Conservation (phyloP, 2,797 vertebrate genomes). For the Fistularia tabacaria region DNA sequence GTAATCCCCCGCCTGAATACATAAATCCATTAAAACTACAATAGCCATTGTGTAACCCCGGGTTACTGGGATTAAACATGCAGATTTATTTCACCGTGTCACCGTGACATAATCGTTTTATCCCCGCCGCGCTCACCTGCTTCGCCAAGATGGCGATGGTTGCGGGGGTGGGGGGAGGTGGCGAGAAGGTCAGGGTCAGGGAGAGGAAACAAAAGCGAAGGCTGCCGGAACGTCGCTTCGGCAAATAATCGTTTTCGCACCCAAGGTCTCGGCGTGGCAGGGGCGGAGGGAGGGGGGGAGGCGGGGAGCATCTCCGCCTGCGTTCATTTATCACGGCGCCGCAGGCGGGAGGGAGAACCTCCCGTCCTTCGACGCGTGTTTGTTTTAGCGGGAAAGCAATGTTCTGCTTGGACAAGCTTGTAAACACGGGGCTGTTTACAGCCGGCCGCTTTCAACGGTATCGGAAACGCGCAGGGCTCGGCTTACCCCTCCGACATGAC, state of each 20-base stretch:
- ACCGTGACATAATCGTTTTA: slow-evolving; percentile 43
- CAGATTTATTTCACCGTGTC: slow-evolving; percentile 24
- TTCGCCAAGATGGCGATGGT: too few relatives aligned
- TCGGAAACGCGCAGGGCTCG: neutral
- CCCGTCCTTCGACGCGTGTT: slow-evolving; percentile 29
- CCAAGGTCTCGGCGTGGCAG: slow-evolving; percentile 27
- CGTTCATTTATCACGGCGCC: slow-evolving; percentile 43
- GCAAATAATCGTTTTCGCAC: slow-evolving; percentile 15
- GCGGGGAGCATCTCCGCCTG: slow-evolving; percentile 18
- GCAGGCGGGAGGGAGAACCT: slow-evolving; percentile 10
- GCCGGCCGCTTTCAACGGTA: slow-evolving; percentile 1
- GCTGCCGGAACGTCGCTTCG: slow-evolving; percentile 12
- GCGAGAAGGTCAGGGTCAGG: slow-evolving; percentile 1
- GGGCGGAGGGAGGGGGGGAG: slow-evolving; percentile 2
- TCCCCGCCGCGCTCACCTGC: neutral
- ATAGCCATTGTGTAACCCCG: slow-evolving; percentile 47
- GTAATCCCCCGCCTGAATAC: slow-evolving; percentile 43
- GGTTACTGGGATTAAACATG: slow-evolving; percentile 44
- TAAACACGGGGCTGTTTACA: slow-evolving; percentile 30
- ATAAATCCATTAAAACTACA: slow-evolving; percentile 42
- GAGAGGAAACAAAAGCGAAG: slow-evolving; percentile 7
- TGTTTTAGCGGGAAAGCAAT: slow-evolving; percentile 40
- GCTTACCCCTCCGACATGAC: slow-evolving; percentile 5
- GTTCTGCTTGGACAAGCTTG: slow-evolving; percentile 35
- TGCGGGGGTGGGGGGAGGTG: neutral